These are phyloP conservation scores for Heteromurus nitidus DNA, from an alignment of 2,888 invertebrate genomes.

Conservation along the genomic window DNA sequence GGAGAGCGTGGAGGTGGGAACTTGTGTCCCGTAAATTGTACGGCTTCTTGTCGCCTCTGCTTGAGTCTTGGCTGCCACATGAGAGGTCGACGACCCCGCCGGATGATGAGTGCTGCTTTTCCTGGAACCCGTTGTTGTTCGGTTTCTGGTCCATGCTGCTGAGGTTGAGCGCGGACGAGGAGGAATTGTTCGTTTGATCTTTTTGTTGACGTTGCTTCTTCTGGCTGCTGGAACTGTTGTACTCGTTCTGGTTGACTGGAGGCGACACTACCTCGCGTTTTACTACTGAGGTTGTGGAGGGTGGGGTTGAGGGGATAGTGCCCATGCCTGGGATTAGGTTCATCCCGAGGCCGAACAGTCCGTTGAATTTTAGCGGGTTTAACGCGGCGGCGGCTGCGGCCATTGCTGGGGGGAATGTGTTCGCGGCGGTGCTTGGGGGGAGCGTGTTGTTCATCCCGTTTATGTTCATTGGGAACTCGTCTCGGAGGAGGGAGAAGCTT, in stretches of 20 bases:
- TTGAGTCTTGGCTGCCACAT: not conserved
- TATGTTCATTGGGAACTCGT: constrained; percentile 70
- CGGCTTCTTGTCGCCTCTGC: constrained; percentile 26
- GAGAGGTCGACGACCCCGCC: constrained; percentile 30
- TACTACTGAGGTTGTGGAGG: constrained; percentile 34
- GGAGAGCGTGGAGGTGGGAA: constrained; percentile 16
- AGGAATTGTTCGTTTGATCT: too few relatives aligned
- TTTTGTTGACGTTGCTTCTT: not conserved
- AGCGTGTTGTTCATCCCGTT: constrained; percentile 16
- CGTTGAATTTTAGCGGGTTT: constrained; percentile 73
- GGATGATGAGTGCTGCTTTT: too few relatives aligned
- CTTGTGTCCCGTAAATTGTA: constrained; percentile 37
- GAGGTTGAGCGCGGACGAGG: constrained; percentile 7
- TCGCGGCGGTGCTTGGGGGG: not conserved
- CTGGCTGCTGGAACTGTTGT: constrained; percentile 73
- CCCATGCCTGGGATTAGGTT: constrained; percentile 76
- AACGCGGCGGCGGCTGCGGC: constrained; percentile 77
- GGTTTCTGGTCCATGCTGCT: not conserved
- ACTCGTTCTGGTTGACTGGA: constrained; percentile 74
- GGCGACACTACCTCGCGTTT: constrained; percentile 48
- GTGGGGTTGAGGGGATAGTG: constrained; percentile 43
- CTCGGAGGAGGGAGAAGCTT: constrained; percentile 75
- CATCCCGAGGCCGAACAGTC: constrained; percentile 74
- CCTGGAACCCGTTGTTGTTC: constrained; percentile 18
- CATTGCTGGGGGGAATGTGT: constrained; percentile 64